Conservation (phyloP, 2,888 invertebrate genomes). For the Tupiocoris notatus region DNA sequence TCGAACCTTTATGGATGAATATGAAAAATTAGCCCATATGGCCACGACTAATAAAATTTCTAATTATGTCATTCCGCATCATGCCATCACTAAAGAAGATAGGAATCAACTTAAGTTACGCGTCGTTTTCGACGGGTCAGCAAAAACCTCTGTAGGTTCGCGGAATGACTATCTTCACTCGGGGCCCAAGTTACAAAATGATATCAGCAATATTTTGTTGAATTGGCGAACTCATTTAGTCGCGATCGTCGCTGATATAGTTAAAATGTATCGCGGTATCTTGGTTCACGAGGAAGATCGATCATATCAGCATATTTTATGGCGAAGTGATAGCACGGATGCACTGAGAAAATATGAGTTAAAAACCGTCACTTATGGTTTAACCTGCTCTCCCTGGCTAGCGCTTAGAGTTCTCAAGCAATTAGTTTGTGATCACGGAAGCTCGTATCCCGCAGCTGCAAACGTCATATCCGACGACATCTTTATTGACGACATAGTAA, state of each 20-base stretch:
- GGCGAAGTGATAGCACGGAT: neutral
- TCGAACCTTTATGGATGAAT: neutral
- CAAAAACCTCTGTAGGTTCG: neutral
- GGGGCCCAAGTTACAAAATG: neutral
- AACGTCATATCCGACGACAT: neutral
- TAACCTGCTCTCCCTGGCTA: neutral
- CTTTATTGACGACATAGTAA: conserved; percentile 7
- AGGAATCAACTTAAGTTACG: neutral
- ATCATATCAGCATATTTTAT: neutral
- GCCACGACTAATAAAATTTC: neutral
- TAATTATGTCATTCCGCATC: conserved; percentile 4
- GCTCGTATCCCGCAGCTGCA: neutral
- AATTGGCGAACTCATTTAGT: neutral
- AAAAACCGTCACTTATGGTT: neutral
- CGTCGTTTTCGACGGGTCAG: neutral
- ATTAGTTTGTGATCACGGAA: neutral
- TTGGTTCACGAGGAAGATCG: neutral
- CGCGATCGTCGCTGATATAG: conserved; percentile 4
- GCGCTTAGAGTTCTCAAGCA: neutral
- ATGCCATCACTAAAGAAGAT: neutral
- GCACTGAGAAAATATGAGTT: neutral
- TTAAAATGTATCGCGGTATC: conserved; percentile 6
- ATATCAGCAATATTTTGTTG: neutral
- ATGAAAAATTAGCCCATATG: conserved; percentile 4
- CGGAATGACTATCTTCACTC: neutral